phyloP scores from a whole-genome alignment of 2,888 invertebrate genomes.

The Slavum lentiscoides region DNA sequence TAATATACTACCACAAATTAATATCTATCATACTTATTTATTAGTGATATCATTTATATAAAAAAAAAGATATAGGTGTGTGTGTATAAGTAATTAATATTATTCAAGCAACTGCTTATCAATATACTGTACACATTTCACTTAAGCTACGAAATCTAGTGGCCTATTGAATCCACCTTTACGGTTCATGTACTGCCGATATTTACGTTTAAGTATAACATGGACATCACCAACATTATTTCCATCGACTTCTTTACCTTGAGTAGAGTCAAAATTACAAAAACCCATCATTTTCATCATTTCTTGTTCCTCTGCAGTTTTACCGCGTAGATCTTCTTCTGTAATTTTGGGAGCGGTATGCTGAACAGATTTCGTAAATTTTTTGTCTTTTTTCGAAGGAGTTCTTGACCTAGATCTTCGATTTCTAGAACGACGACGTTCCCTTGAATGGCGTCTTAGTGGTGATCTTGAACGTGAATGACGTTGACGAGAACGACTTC shows the following conservation, averaged over 20 bases:
- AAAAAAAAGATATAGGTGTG: no score
- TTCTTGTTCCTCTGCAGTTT: conserved; percentile 87
- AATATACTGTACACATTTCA: background rate
- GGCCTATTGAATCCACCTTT: conserved; percentile 99
- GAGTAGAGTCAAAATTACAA: conserved; percentile 91
- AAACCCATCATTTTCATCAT: conserved; percentile 98
- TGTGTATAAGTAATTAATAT: no score
- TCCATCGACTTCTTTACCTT: conserved; percentile 92
- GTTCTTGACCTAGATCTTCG: conserved; percentile 53
- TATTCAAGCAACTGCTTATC: background rate
- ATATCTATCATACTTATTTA: no score
- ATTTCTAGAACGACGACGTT: conserved; percentile 53
- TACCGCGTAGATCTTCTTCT: conserved; percentile 87
- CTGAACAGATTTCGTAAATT: conserved; percentile 22
- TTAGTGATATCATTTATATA: no score
- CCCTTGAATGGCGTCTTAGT: conserved; percentile 45
- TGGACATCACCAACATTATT: conserved; percentile 95
- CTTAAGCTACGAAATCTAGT: conserved; percentile 89
- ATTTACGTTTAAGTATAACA: conserved; percentile 92
- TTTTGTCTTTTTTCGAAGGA: conserved; percentile 33
- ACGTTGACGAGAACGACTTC: conserved; percentile 40
- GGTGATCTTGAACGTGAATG: conserved; percentile 44
- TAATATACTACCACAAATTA: no score
- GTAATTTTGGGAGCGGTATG: conserved; percentile 58
- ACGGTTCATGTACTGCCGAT: conserved; percentile 98